phyloP scores from a whole-genome alignment of 92 coral and sea anemone species.

The Isaurus tuberculatus region DNA sequence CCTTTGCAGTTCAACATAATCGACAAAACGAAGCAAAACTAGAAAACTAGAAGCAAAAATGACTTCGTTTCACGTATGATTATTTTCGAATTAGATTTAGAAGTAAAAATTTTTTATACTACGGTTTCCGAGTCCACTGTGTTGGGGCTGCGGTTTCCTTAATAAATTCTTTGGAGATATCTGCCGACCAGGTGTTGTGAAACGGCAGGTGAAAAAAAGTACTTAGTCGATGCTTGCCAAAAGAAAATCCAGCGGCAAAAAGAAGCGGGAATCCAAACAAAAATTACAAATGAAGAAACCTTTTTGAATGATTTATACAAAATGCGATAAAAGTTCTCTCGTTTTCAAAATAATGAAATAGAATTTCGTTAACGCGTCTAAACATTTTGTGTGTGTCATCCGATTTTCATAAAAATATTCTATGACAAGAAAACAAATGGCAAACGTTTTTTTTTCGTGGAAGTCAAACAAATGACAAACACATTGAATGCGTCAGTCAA shows the following conservation, averaged over 20 bases:
- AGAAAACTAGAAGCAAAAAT: no score
- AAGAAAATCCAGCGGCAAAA: slow-evolving; percentile 13
- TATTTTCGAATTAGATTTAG: no score
- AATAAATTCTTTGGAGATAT: not conserved
- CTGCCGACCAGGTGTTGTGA: slow-evolving; percentile 36
- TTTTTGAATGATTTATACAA: slow-evolving; percentile 36
- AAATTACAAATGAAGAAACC: slow-evolving; percentile 15
- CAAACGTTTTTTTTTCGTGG: slow-evolving; percentile 16
- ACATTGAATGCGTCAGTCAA: slow-evolving; percentile 2
- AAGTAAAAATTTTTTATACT: no score
- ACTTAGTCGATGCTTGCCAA: not conserved
- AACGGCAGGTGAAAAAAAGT: slow-evolving; percentile 25
- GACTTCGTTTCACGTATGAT: no score
- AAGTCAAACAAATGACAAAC: slow-evolving; percentile 41
- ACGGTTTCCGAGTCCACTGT: not conserved
- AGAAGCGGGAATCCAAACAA: slow-evolving; percentile 40
- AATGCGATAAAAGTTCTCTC: slow-evolving; percentile 6
- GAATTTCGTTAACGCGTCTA: slow-evolving; percentile 8
- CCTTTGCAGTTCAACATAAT: no score
- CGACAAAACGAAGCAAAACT: no score
- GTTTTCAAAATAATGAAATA: slow-evolving; percentile 12
- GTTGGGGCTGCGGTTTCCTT: not conserved
- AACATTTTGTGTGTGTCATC: slow-evolving; percentile 9
- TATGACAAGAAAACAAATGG: slow-evolving; percentile 30
- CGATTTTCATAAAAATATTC: slow-evolving; percentile 21